Conservation (phyloP, 2,888 invertebrate species). For the Epirrita christyi region DNA sequence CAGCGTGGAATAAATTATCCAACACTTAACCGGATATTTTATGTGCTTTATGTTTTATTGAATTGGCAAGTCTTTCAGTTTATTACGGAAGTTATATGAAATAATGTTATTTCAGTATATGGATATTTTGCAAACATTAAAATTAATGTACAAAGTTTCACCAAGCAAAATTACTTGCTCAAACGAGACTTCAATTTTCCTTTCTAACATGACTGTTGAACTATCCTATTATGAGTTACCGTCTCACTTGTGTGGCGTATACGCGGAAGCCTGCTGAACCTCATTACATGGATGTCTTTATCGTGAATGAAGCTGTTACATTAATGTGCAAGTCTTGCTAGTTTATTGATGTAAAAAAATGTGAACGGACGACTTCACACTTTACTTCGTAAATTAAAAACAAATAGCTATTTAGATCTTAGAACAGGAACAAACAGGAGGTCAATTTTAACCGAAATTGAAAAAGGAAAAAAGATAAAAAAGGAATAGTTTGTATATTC, state of each 20-base stretch:
- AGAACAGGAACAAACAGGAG: too few relatives aligned
- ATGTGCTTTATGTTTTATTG: slow-evolving; percentile 41
- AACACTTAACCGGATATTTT: slow-evolving; percentile 68
- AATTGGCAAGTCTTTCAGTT: slow-evolving; percentile 16
- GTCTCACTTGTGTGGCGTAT: slow-evolving; percentile 20
- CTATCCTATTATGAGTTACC: slow-evolving; percentile 21
- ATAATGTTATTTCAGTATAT: slow-evolving; percentile 17
- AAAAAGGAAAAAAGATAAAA: too few relatives aligned
- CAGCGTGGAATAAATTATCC: slow-evolving; percentile 78
- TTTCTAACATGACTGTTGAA: slow-evolving; percentile 15
- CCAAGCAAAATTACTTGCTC: slow-evolving; percentile 2
- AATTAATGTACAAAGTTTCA: slow-evolving; percentile 22
- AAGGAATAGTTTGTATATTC: too few relatives aligned
- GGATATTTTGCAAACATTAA: slow-evolving; percentile 18
- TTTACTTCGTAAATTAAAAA: too few relatives aligned
- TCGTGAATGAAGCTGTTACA: slow-evolving; percentile 22
- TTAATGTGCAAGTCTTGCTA: slow-evolving; percentile 7
- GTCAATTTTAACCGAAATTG: too few relatives aligned
- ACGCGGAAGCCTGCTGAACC: slow-evolving; percentile 20
- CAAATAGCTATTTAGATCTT: too few relatives aligned
- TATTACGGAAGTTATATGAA: slow-evolving; percentile 16
- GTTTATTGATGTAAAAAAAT: not conserved
- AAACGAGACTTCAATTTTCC: slow-evolving; percentile 18
- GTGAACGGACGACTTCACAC: not conserved
- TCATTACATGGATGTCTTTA: slow-evolving; percentile 22